Base-by-base conservation (phyloP, 2,113 vertebrate species). In the Orientallactaga bullata region DNA sequence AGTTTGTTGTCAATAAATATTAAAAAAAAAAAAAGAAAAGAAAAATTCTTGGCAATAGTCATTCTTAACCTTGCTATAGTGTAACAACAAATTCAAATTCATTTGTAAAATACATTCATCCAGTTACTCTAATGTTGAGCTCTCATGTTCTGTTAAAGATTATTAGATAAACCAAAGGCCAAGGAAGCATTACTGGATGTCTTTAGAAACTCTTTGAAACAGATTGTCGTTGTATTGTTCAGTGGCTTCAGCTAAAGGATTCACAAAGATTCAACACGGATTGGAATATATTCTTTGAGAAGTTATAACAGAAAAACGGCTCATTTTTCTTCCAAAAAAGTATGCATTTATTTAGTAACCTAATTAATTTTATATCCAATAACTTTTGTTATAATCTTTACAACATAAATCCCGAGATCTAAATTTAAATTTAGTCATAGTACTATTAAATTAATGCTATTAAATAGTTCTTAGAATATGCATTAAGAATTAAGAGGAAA, bases 401-500 rank as follows among this genome's bases (percentile, higher is more conserved):
- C n/a, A 78, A 7, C 24, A 28, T 81, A 92, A 95, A 88, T 81
- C 23, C 32, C 82, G 39, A 94, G 60, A 69, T 24, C 26, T 37
- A 88, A 80, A 80, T 89, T 94, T 79, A 93, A 94, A 89, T 23
- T 90, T 68, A 81, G 92, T 90, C 13, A n/a, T 93, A n/a, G 61
- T 72, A 30, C 35, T 73, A 23, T 42, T 71, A 85, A 23, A 47
- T 69, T 87, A 69, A 17, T 68, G 11, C 16, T 81, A 63, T 65
- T 94, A 95, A 79, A 68, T 24, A 77, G 20, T 63, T 76, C 15
- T 95, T 81, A 30, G n/a, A 60, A 55, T 51, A 21, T n/a, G n/a
- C 13, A 78, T 72, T 73, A 10, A 79, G 13, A 96, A 93, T 91
- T 71, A 92, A 88, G 37, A 80, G 32, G 21, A 58, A 39, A 58